Conservation (phyloP, 2,888 invertebrate genomes). For the Druceiella hillmani region DNA sequence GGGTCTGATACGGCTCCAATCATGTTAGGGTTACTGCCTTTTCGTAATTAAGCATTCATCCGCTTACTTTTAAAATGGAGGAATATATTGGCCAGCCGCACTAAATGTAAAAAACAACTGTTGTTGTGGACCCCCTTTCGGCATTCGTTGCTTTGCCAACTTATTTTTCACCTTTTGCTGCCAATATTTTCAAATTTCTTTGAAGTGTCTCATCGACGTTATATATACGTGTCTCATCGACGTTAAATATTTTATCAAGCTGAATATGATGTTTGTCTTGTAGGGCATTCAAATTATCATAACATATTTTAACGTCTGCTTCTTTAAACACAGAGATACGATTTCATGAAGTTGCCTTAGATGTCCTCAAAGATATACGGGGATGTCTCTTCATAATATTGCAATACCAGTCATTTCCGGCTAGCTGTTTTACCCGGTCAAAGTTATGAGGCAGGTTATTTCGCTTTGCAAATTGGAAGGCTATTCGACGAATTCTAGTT, state of each 20-base stretch:
- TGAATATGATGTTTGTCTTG: conserved; percentile 14
- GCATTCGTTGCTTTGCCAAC: conserved; percentile 24
- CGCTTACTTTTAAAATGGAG: conserved; percentile 29
- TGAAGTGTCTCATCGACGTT: no score
- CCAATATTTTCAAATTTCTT: conserved; percentile 12
- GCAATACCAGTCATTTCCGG: conserved; percentile 23
- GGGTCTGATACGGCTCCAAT: conserved; percentile 6
- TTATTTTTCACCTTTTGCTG: conserved; percentile 24
- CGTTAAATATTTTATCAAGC: conserved; percentile 17
- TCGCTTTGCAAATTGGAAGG: conserved; percentile 21
- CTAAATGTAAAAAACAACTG: conserved; percentile 27
- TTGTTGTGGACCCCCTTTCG: conserved; percentile 23
- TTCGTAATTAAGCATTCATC: conserved; percentile 25
- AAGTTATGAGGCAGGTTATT: conserved; percentile 20
- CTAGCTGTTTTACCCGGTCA: conserved; percentile 14
- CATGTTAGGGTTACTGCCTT: conserved; percentile 7
- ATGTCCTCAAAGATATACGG: conserved; percentile 17
- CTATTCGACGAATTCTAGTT: conserved; percentile 20
- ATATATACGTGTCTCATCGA: conserved; percentile 18
- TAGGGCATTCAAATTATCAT: conserved; percentile 14
- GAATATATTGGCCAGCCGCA: conserved; percentile 26
- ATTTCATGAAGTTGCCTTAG: conserved; percentile 17
- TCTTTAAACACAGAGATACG: conserved; percentile 21
- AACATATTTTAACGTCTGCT: conserved; percentile 18
- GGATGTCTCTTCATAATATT: conserved; percentile 21